These are phyloP conservation scores for Andrena bicolor DNA, from an alignment of 2,888 invertebrate species.

Conservation along the genomic window DNA sequence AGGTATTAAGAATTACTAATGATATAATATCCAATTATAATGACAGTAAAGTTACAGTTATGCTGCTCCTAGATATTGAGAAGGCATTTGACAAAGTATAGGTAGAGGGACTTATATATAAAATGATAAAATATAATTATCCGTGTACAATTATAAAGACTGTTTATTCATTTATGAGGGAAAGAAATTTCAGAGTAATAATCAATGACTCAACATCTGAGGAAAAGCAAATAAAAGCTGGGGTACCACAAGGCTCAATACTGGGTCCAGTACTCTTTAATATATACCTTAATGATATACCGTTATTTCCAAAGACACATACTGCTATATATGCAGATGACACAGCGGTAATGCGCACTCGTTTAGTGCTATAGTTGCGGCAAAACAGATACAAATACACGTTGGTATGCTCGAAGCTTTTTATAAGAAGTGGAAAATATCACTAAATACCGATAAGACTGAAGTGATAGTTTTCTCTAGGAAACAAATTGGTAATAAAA, in stretches of 20 bases:
- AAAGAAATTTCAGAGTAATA: constrained; percentile 10
- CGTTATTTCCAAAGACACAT: not conserved
- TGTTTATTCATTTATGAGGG: not conserved
- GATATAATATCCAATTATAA: constrained; percentile 69
- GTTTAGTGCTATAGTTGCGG: constrained; percentile 3
- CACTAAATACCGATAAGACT: not conserved
- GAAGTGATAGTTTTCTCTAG: constrained; percentile 1
- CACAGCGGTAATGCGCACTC: constrained; percentile 13
- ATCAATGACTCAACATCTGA: not conserved
- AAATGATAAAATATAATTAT: not conserved
- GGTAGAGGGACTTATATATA: constrained; percentile 50
- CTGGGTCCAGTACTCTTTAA: constrained; percentile 1
- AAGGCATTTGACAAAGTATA: constrained; percentile 80
- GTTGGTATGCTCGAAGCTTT: not conserved
- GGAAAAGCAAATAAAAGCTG: constrained; percentile 1
- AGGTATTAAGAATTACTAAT: constrained; percentile 70
- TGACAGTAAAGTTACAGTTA: constrained; percentile 66
- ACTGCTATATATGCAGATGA: constrained; percentile 18
- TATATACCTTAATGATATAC: constrained; percentile 3
- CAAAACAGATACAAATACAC: constrained; percentile 21
- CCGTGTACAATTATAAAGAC: constrained; percentile 20
- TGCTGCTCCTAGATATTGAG: constrained; percentile 77
- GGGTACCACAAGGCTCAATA: constrained; percentile 4
- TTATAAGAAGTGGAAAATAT: constrained; percentile 23
- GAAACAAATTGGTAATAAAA: not conserved